A percentile compares a stretch with the other conserved stretches of the same genome.
These are phyloP conservation scores for Lagorchestes hirsutus DNA, from an alignment of 2,797 vertebrate species.

Conservation along the genomic window DNA sequence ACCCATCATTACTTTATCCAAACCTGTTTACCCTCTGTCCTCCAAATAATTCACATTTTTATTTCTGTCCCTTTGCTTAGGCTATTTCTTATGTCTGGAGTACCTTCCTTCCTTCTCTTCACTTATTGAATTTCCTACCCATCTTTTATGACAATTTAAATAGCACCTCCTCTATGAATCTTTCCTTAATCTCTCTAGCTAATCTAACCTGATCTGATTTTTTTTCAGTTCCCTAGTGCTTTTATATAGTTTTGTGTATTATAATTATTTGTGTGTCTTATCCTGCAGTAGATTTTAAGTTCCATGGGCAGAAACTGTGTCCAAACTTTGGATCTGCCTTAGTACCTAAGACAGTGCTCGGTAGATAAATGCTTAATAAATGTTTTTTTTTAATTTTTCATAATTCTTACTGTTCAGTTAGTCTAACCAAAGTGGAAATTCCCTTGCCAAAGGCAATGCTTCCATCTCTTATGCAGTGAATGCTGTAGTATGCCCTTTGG, in stretches of 20 bases:
- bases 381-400: background rate
- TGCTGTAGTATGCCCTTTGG: background rate
- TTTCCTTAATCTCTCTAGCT: background rate
- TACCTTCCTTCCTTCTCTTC: background rate
- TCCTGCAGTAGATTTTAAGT: background rate
- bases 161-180: background rate
- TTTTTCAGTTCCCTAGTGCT: background rate
- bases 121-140: background rate
- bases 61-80: background rate
- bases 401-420: conserved; percentile 35
- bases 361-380: background rate
- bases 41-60: background rate
- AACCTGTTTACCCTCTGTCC: background rate
- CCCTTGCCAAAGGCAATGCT: conserved; percentile 28
- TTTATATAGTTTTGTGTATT: background rate
- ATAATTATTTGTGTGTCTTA: background rate
- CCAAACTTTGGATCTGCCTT: background rate
- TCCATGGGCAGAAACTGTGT: background rate
- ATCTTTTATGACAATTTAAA: background rate
- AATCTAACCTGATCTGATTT: background rate
- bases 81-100: background rate
- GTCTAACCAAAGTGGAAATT: background rate
- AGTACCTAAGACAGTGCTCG: background rate
- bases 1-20: background rate
- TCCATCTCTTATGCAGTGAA: background rate